Percentiles rank a stretch among this genome's conserved stretches.
phyloP scores from a whole-genome alignment of 2,797 vertebrate genomes.

The Leucoraja ocellata region DNA sequence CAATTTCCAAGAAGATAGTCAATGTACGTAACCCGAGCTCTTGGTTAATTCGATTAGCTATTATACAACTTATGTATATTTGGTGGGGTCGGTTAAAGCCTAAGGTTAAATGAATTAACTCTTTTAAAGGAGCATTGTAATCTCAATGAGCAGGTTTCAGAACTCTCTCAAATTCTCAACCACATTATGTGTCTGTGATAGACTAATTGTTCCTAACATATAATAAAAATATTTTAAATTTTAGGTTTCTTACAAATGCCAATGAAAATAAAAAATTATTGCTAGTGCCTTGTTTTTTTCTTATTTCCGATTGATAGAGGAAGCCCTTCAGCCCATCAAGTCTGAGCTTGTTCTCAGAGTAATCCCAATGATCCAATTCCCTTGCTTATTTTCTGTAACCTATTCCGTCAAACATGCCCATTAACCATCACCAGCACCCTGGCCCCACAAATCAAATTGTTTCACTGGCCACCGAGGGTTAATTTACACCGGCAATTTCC shows the following conservation, averaged over 20 bases:
- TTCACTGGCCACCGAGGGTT: neutral
- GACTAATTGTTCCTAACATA: neutral
- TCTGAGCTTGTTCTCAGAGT: no score
- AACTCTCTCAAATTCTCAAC: neutral
- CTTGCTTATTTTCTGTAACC: no score
- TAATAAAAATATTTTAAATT: neutral
- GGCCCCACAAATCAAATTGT: neutral
- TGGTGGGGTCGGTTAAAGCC: neutral
- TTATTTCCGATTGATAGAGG: no score
- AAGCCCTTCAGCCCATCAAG: no score
- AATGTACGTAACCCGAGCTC: neutral
- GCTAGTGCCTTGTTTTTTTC: neutral
- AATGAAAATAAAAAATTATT: neutral
- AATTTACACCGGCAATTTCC: no score
- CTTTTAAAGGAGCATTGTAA: neutral
- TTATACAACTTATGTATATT: conserved; percentile 7
- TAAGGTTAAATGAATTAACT: neutral
- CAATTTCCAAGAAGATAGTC: neutral
- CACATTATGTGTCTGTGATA: no score
- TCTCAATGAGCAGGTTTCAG: neutral
- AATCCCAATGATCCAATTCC: no score
- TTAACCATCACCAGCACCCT: neutral
- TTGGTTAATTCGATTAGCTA: neutral
- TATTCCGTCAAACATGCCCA: no score
- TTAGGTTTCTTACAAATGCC: neutral